phyloP scores from a whole-genome alignment of 2,113 vertebrate species.

The Istiophorus platypterus region DNA sequence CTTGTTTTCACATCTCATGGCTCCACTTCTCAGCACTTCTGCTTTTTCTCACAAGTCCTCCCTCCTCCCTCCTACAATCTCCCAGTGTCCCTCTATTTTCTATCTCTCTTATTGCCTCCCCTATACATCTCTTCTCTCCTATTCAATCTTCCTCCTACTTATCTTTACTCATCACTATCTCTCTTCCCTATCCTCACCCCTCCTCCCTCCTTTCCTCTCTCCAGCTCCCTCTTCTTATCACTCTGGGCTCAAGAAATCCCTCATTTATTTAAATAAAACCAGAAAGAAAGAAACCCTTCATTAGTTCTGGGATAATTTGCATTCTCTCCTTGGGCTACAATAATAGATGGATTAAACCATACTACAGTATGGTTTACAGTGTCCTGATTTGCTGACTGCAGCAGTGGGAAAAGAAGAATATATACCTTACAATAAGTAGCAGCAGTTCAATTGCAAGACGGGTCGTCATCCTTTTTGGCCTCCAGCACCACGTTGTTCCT shows the following conservation, averaged over 20 bases:
- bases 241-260: conserved; percentile 37
- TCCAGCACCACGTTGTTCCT: not conserved
- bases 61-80: not conserved
- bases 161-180: not conserved
- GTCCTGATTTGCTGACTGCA: conserved; percentile 32
- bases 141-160: not conserved
- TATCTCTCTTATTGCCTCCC: not conserved
- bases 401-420: conserved; percentile 29
- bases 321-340: conserved; percentile 48
- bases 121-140: not conserved
- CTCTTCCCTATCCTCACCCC: not conserved
- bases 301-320: conserved; percentile 51
- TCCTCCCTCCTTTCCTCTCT: conserved; percentile 13
- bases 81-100: not conserved
- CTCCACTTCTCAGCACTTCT: not conserved
- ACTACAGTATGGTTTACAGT: conserved; percentile 31
- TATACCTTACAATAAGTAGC: not conserved
- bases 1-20: conserved; percentile 19
- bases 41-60: not conserved
- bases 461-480: not conserved
- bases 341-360: conserved; percentile 42
- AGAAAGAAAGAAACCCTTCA: conserved; percentile 27
- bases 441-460: not conserved
- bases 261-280: conserved; percentile 53
- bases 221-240: not conserved